Percentiles rank a stretch among this genome's conserved stretches.
Conservation (phyloP, 2,888 invertebrate species). For the Dugesia japonica region DNA sequence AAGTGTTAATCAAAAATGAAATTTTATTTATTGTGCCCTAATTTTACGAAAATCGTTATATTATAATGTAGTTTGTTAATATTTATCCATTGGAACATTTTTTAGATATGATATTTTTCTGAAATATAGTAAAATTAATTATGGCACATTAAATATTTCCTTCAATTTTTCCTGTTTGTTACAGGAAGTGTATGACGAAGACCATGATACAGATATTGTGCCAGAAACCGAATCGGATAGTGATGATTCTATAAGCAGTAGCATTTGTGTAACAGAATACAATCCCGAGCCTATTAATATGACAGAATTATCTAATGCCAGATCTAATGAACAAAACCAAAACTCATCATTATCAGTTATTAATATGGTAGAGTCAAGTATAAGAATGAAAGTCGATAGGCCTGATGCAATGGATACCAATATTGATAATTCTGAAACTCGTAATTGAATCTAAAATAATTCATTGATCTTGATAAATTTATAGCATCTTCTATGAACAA, state of each 20-base stretch:
- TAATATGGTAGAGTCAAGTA: background rate
- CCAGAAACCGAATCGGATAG: constrained; percentile 29
- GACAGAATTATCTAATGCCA: background rate
- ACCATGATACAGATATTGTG: constrained; percentile 17
- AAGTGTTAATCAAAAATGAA: no score
- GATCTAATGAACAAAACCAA: constrained; percentile 1
- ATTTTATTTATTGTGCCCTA: no score
- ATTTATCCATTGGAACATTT: no score
- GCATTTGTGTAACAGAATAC: constrained; percentile 20
- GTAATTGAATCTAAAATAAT: background rate
- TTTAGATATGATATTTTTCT: no score
- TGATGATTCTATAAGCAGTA: constrained; percentile 23
- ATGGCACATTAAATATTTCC: no score
- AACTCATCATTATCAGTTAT: background rate
- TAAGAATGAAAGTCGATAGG: background rate
- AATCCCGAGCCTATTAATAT: constrained; percentile 20
- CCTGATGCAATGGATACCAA: background rate
- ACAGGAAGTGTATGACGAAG: background rate
- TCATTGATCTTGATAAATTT: background rate
- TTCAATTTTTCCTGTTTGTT: no score
- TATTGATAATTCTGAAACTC: constrained; percentile 5
- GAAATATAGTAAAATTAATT: no score
- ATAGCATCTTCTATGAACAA: background rate
- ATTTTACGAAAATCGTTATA: no score
- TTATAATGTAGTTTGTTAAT: no score